A percentile compares a stretch with the other conserved stretches of the same genome.
phyloP scores from a whole-genome alignment of 2,888 invertebrate genomes.

The Nomada goodeniana region DNA sequence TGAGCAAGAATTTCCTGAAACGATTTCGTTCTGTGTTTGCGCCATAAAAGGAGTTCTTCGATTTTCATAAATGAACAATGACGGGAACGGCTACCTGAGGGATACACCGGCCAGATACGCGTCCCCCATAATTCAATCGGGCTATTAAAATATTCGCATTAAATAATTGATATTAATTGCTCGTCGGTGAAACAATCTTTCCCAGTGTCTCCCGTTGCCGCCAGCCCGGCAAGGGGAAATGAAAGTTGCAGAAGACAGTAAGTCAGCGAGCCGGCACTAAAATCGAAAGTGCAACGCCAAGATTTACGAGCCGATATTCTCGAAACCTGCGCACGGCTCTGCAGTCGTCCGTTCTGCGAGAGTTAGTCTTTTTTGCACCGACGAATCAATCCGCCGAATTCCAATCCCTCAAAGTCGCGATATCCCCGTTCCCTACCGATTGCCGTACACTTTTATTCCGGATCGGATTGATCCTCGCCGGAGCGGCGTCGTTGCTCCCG shows the following conservation, averaged over 20 bases:
- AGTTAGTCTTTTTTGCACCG: not conserved
- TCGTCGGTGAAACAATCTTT: constrained; percentile 9
- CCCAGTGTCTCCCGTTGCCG: not conserved
- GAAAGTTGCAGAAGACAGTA: constrained; percentile 55
- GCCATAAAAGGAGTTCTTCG: too few species aligned
- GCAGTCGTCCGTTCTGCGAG: constrained; percentile 27
- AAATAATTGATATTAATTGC: not conserved
- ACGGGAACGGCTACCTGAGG: too few species aligned
- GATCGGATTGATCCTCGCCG: not conserved
- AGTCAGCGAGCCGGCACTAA: constrained; percentile 70
- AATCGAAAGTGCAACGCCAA: constrained; percentile 67
- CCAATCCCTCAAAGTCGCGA: constrained; percentile 6
- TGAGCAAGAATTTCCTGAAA: not conserved
- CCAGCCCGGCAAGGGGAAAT: constrained; percentile 1
- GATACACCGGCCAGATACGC: too few species aligned
- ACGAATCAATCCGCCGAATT: constrained; percentile 23
- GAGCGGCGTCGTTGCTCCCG: too few species aligned
- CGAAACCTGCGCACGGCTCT: constrained; percentile 31
- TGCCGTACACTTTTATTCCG: not conserved
- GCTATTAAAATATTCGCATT: too few species aligned
- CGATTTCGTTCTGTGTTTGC: not conserved
- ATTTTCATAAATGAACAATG: too few species aligned
- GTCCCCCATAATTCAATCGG: too few species aligned
- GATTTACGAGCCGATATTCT: constrained; percentile 65
- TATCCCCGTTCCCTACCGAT: not conserved